phyloP scores from a whole-genome alignment of 2,113 vertebrate genomes.

The Callipepla squamata region DNA sequence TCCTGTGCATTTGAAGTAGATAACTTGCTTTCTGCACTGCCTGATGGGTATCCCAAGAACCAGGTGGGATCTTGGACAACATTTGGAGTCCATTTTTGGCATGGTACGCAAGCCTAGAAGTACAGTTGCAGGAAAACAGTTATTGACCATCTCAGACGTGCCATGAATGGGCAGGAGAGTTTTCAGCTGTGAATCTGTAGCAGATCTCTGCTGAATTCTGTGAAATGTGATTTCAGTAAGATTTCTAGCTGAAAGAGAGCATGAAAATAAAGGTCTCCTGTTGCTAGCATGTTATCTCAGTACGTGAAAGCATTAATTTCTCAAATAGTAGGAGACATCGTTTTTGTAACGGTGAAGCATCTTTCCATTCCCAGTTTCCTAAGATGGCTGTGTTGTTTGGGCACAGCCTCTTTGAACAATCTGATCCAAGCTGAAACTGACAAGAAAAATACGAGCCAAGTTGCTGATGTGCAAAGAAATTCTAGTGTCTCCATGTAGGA shows the following conservation, averaged over 20 bases:
- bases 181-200: background rate
- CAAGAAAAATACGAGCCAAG: background rate
- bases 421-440: background rate
- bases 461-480: background rate
- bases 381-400: background rate
- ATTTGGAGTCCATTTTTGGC: background rate
- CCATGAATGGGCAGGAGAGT: background rate
- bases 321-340: background rate
- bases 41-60: background rate
- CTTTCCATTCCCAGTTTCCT: background rate
- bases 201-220: conserved; percentile 11
- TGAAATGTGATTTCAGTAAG: background rate
- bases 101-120: background rate
- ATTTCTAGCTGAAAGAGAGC: background rate
- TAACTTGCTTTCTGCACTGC: background rate
- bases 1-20: conserved; percentile 24
- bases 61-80: background rate
- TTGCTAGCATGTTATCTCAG: background rate
- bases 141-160: background rate
- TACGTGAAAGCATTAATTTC: background rate
- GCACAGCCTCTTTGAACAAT: background rate
- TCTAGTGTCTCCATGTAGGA: background rate
- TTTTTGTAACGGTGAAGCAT: background rate
- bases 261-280: conserved; percentile 3
- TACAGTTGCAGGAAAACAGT: background rate